Conservation (phyloP, 2,797 vertebrate species). For the Lacerta viridis region DNA sequence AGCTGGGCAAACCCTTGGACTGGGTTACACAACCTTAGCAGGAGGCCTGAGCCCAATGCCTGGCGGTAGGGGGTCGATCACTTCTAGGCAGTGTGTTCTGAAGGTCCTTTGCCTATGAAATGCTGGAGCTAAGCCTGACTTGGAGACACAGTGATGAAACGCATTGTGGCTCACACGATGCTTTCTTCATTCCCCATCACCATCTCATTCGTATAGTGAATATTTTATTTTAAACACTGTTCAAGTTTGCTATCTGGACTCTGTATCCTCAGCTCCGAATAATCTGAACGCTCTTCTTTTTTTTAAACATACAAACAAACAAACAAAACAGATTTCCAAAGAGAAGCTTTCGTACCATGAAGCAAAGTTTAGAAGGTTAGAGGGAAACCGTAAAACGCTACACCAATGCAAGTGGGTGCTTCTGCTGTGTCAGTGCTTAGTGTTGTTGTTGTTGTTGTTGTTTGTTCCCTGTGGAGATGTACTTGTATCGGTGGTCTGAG, state of each 20-base stretch:
- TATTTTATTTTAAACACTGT: conserved; percentile 16
- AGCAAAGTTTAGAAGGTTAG: conserved; percentile 24
- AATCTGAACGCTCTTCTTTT: background rate
- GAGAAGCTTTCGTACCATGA: conserved; percentile 42
- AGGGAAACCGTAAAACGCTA: conserved; percentile 5
- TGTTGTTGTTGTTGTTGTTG: background rate
- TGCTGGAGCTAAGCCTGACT: background rate
- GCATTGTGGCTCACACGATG: background rate
- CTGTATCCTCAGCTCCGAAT: conserved; percentile 26
- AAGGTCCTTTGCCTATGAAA: background rate
- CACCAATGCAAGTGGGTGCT: conserved; percentile 20
- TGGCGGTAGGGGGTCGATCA: background rate
- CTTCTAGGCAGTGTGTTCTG: background rate
- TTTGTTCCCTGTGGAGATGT: background rate
- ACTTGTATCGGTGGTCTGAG: conserved; percentile 27
- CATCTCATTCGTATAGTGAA: conserved; percentile 25
- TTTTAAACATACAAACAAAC: background rate
- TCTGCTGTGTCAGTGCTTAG: conserved; percentile 31
- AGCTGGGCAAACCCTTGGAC: background rate
- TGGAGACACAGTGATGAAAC: conserved; percentile 43
- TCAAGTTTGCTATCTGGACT: background rate
- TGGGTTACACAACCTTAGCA: background rate
- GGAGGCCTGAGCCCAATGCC: background rate
- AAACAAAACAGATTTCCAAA: conserved; percentile 43
- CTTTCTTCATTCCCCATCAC: conserved; percentile 20